Evolutionary conservation across 2,113 vertebrate genomes (phyloP).

Genomic region (Microtus richardsoni): DNA sequence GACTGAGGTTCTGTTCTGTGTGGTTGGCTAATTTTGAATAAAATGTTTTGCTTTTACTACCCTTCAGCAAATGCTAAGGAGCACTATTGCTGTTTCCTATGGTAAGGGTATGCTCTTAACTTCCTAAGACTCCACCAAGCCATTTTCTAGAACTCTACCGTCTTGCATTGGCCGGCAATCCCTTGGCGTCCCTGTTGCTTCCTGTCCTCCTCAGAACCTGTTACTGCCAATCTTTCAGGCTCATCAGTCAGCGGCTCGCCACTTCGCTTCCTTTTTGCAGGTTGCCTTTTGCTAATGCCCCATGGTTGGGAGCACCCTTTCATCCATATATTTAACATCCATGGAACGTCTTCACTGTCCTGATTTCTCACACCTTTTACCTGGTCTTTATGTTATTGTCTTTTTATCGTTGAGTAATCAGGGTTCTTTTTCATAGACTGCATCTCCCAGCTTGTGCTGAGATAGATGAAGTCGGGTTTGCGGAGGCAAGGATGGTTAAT

Average conservation of each 20-base stretch:
- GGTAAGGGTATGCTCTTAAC: neutral
- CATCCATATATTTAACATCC: neutral
- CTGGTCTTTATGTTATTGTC: neutral
- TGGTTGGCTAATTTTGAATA: neutral
- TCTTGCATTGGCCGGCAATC: neutral
- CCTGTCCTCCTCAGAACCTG: neutral
- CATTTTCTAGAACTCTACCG: neutral
- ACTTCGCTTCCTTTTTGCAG: neutral
- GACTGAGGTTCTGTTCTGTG: neutral
- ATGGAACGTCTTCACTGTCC: neutral
- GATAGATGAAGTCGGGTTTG: constrained; percentile 57
- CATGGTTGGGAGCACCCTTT: neutral
- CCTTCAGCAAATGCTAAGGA: neutral
- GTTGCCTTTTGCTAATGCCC: neutral
- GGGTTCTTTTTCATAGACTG: neutral
- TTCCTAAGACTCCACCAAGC: neutral
- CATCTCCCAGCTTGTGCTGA: neutral
- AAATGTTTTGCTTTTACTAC: neutral
- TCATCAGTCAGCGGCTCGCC: accelerated
- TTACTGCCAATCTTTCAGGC: neutral
- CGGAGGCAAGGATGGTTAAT: constrained; percentile 74
- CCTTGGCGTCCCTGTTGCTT: too few relatives aligned
- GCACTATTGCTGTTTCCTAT: neutral
- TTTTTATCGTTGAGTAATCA: neutral
- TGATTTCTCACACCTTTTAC: neutral